Base-by-base conservation (phyloP, 2,113 vertebrate genomes). In the Euleptes europaea region DNA sequence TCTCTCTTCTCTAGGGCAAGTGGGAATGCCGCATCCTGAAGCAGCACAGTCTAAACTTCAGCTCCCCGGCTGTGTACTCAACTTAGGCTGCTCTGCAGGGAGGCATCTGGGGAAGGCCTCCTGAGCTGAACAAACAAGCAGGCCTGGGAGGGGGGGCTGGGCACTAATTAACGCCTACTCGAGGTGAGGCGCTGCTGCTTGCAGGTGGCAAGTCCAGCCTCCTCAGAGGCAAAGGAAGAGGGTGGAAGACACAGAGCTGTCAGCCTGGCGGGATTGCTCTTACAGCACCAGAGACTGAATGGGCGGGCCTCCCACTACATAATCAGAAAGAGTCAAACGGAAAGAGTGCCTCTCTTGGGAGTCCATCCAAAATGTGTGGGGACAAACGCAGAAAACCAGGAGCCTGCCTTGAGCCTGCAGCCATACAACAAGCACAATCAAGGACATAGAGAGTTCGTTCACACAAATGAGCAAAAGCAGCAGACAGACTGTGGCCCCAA, bases 151-250 rank as follows among this genome's bases (percentile, higher is more conserved):
- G 40, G 14, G 40, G 80, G 38, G 33, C 40, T 19, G 65, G 11
- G 78, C 3, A 38, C 19, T 67, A 80, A 86, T 67, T 75, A 31
- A 33, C 1, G 54, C 6, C 38, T 0, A 0, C 26, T 14, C n/a
- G 5, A 66, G 71, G 54, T 66, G 84, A 85, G 54, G 26, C 49
- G 21, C 54, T 35, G 31, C 31, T 44, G 51, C 51, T 72, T 47
- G 51, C n/a, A 49, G 51, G 38, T 60, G 26, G 35, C 23, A 72
- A 21, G 63, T 13, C 67, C 66, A 44, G 10, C n/a, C 15, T 51
- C 38, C 47, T 49, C 21, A 21, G n/a, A n/a, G 65, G 40, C 40
- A 72, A 44, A 44, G 51, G 6, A 57, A 78, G 49, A 47, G 38
- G 28, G 28, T 33, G 28, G 38, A 31, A 49, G 5, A 21, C 13